Conservation (phyloP, 2,888 invertebrate species). For the Drosophila acutilabella region DNA sequence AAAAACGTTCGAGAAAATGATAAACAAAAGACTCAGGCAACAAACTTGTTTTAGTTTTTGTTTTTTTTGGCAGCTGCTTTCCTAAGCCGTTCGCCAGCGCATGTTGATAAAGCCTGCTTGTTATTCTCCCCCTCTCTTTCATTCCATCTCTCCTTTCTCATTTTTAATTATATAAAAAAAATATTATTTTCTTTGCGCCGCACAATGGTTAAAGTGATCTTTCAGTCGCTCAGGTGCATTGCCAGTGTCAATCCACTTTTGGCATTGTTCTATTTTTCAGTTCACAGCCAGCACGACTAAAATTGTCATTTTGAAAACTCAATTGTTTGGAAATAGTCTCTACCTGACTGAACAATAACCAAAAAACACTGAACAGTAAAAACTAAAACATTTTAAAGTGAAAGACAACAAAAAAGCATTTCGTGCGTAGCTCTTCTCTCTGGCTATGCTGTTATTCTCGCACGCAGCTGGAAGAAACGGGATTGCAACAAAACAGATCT, state of each 20-base stretch:
- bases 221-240: conserved; percentile 65
- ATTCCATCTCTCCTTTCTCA: conserved; percentile 1
- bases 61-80: conserved; percentile 70
- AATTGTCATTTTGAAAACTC: conserved; percentile 75
- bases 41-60: conserved; percentile 70
- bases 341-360: conserved; percentile 49
- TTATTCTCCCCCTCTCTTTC: neutral
- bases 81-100: conserved; percentile 37
- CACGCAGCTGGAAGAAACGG: conserved; percentile 57
- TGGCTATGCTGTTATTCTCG: conserved; percentile 28
- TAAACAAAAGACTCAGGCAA: conserved; percentile 68
- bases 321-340: conserved; percentile 70
- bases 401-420: conserved; percentile 39
- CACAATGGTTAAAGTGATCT: conserved; percentile 51
- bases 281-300: conserved; percentile 39
- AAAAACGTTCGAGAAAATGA: conserved; percentile 11
- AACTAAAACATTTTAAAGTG: conserved; percentile 19
- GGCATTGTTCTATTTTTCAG: conserved; percentile 67
- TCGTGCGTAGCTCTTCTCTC: conserved; percentile 52
- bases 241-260: conserved; percentile 33
- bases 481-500: conserved; percentile 72
- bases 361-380: conserved; percentile 29
- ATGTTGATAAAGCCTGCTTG: conserved; percentile 33
- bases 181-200: conserved; percentile 47
- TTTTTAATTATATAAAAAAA: conserved; percentile 61